Percentiles rank a stretch among this genome's conserved stretches.
Conservation (phyloP, 2,888 invertebrate species). For the Eupithecia tripunctaria region DNA sequence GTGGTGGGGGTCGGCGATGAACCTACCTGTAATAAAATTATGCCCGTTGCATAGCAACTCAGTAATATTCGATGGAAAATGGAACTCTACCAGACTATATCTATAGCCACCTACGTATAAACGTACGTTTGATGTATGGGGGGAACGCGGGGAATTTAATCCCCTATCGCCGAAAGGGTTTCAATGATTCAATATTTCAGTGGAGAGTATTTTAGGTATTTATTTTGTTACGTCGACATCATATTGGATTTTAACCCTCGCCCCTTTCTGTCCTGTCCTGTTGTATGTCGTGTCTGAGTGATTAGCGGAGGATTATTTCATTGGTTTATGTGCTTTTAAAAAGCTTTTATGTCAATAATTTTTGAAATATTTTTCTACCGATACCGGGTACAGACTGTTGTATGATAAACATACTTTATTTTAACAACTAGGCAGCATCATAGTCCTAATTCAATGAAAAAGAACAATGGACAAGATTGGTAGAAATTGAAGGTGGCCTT, state of each 20-base stretch:
- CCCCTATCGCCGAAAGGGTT: conserved; percentile 43
- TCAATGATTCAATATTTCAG: conserved; percentile 46
- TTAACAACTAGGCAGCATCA: not conserved
- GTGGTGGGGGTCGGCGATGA: conserved; percentile 22
- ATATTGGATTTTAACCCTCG: conserved; percentile 35
- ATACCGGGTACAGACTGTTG: not conserved
- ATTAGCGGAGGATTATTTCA: conserved; percentile 10
- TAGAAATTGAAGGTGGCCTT: not conserved
- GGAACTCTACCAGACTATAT: conserved; percentile 23
- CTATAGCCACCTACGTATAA: conserved; percentile 14
- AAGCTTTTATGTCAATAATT: not conserved
- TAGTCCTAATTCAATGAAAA: not conserved
- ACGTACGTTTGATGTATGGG: conserved; percentile 36
- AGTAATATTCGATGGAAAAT: conserved; percentile 31
- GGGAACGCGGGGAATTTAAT: conserved; percentile 38
- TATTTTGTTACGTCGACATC: conserved; percentile 38
- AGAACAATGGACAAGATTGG: not conserved
- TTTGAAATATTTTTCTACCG: not conserved
- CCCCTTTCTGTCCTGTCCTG: conserved; percentile 2
- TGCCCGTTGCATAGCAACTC: conserved; percentile 33
- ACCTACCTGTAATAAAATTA: conserved; percentile 34
- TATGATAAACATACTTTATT: not conserved
- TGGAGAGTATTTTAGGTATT: conserved; percentile 41
- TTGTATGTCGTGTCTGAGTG: conserved; percentile 17
- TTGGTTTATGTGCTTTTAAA: conserved; percentile 1